Conservation (phyloP, 1,140 invertebrate genomes). For the Eupristina koningsbergeri region DNA sequence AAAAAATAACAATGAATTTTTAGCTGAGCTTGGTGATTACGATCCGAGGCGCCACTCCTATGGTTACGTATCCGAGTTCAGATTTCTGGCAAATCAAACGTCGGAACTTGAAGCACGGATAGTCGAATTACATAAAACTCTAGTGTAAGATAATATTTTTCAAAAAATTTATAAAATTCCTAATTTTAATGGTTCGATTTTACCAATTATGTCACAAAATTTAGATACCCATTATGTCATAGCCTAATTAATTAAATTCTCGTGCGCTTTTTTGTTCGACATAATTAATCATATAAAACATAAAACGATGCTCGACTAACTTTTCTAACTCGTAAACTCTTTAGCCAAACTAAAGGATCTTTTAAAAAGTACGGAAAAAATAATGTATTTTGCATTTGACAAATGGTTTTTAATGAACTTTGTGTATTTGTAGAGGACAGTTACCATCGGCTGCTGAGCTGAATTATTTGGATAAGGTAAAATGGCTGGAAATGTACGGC, state of each 20-base stretch:
- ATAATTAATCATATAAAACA: too few species aligned
- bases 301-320: too few species aligned
- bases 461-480: slow-evolving; percentile 85
- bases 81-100: slow-evolving; percentile 94
- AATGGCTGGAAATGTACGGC: slow-evolving; percentile 89
- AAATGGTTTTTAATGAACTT: slow-evolving; percentile 56
- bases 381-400: neutral
- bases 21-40: slow-evolving; percentile 98
- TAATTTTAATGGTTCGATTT: neutral
- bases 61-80: slow-evolving; percentile 97
- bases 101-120: slow-evolving; percentile 91
- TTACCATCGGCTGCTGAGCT: slow-evolving; percentile 81
- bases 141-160: slow-evolving; percentile 78
- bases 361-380: neutral
- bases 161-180: neutral
- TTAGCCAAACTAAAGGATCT: too few species aligned
- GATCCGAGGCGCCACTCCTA: slow-evolving; percentile 90
- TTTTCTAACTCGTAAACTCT: too few species aligned
- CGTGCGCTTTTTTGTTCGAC: too few species aligned
- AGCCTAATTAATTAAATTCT: too few species aligned
- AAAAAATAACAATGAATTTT: slow-evolving; percentile 60
- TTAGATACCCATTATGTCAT: too few species aligned
- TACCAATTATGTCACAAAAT: neutral
- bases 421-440: slow-evolving; percentile 74
- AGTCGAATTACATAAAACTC: slow-evolving; percentile 89